phyloP scores from a whole-genome alignment of 1,140 invertebrate genomes.

The Zaprionus vittiger region DNA sequence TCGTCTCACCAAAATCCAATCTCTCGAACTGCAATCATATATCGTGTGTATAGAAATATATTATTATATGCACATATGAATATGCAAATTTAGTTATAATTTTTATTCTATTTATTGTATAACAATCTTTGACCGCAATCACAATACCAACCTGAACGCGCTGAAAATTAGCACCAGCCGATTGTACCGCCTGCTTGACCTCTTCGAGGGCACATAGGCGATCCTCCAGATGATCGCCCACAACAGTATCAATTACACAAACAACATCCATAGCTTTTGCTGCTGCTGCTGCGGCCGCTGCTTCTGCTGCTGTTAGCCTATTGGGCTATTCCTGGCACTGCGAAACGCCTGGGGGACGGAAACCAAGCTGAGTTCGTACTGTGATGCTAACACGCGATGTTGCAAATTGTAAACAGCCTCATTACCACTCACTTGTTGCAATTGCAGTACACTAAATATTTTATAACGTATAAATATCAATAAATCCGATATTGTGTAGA shows the following conservation, averaged over 20 bases:
- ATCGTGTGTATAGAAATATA: not conserved
- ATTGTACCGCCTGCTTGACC: conserved; percentile 91
- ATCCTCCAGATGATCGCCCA: conserved; percentile 89
- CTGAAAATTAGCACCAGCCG: conserved; percentile 92
- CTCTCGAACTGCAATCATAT: conserved; percentile 90
- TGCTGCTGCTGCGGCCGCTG: conserved; percentile 10
- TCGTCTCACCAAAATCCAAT: conserved; percentile 93
- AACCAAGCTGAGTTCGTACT: conserved; percentile 22
- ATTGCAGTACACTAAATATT: conserved; percentile 64
- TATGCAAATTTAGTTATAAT: conserved; percentile 7
- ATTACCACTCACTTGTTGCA: conserved; percentile 68
- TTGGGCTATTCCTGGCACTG: conserved; percentile 62
- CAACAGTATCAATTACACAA: conserved; percentile 93
- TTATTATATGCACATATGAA: not conserved
- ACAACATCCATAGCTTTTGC: conserved; percentile 93
- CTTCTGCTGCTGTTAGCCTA: conserved; percentile 22
- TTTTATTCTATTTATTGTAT: conserved; percentile 48
- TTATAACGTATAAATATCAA: conserved; percentile 56
- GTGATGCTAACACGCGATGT: conserved; percentile 38
- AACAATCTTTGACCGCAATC: conserved; percentile 40
- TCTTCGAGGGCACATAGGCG: conserved; percentile 93
- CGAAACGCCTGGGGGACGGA: conserved; percentile 44
- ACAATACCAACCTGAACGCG: conserved; percentile 89
- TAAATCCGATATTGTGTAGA: conserved; percentile 58
- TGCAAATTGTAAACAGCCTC: conserved; percentile 56